Evolutionary conservation across 2,797 vertebrate species (phyloP).

Genomic region (Eleutherodactylus coqui): DNA sequence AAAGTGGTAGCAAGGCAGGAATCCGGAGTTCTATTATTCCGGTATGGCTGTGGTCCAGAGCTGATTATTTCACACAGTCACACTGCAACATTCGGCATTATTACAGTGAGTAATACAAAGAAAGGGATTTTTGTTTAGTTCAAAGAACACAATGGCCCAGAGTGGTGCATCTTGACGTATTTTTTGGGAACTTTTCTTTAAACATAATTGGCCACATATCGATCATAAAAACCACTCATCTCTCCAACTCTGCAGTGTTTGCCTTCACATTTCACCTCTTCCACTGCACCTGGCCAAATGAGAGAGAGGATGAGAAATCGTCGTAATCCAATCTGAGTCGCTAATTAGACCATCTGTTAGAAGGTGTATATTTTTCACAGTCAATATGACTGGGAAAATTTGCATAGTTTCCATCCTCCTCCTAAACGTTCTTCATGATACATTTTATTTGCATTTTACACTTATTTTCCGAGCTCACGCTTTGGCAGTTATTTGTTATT

Average conservation of each 20-base stretch:
- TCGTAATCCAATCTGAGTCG: conserved; percentile 55
- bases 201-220: conserved; percentile 64
- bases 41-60: conserved; percentile 69
- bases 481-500: background rate
- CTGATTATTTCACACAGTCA: conserved; percentile 73
- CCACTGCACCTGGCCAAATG: conserved; percentile 53
- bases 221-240: conserved; percentile 63
- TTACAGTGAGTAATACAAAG: conserved; percentile 67
- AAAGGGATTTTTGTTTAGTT: conserved; percentile 70
- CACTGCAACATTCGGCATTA: conserved; percentile 67
- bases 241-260: conserved; percentile 56
- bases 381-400: conserved; percentile 45
- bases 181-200: conserved; percentile 59
- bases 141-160: conserved; percentile 64
- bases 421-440: background rate
- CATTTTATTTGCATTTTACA: conserved; percentile 8
- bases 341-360: conserved; percentile 62
- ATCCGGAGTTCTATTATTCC: conserved; percentile 69
- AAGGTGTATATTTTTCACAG: conserved; percentile 54
- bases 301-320: conserved; percentile 29
- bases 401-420: conserved; percentile 36
- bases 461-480: background rate
- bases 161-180: conserved; percentile 54
- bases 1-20: conserved; percentile 56
- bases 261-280: conserved; percentile 55